Base-by-base conservation (phyloP, 2,113 vertebrate species). In the Sceloporus tristichus region DNA sequence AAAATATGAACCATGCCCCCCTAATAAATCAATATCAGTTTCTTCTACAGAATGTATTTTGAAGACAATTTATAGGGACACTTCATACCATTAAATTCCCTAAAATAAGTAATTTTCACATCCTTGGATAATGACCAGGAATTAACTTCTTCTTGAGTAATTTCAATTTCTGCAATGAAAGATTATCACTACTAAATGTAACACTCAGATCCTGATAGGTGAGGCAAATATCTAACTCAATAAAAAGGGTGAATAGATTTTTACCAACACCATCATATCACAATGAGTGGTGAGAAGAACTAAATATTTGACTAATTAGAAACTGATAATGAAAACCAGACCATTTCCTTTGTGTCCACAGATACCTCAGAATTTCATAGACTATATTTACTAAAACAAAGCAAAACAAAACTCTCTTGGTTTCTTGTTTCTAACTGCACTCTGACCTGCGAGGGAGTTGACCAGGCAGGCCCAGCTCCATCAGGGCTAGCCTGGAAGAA, bases 371-470 rank as follows among this genome's bases (percentile, higher is more conserved):
- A 42, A 40, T 13, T 85, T 88, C 73, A 80, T 38, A 86, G 42
- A 19, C 92, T 77, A 83, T 42, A 74, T 92, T 82, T 93, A 81
- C 14, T 89, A 87, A 77, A 87, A 62, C 27, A 70, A 27, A 2
- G 25, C 27, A 71, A 23, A 71, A 48, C 4, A 48, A 48, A 48
- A 3, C 9, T 88, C 79, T 70, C 11, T 87, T 78, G 38, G 11
- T 4, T 82, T 84, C 11, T 85, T 6, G 18, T 76, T 84, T 2
- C 48, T 6, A 75, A 8, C 84, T 92, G 54, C 73, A 87, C 74
- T 59, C 23, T 91, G 77, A 87, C 25, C 34, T 34, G 34, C 34
- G 34, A 34, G 34, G 34, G 34, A 34, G 34, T 34, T 34, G 34
- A 34, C 34, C 34, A 34, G 34, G 34, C 34, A 34, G 34, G 34